Evolutionary conservation across 2,113 vertebrate species (phyloP).

Genomic region (Pontoporia blainvillei): DNA sequence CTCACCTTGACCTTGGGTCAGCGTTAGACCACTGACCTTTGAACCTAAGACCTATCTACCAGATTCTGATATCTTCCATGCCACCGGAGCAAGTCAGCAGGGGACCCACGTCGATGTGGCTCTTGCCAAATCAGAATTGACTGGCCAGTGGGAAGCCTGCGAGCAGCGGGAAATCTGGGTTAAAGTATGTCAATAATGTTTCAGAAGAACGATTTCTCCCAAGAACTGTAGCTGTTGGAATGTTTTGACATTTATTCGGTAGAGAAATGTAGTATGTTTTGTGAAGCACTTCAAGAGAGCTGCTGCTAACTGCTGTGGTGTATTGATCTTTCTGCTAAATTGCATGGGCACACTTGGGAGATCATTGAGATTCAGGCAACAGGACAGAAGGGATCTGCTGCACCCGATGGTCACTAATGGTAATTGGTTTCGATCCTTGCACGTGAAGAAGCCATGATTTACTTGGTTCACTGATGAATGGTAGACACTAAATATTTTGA

Average conservation of each 20-base stretch:
- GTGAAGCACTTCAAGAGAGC: constrained; percentile 89
- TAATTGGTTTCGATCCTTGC: constrained; percentile 98
- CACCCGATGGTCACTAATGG: constrained; percentile 91
- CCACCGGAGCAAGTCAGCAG: constrained; percentile 79
- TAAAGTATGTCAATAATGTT: constrained; percentile 98
- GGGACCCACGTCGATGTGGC: constrained; percentile 79
- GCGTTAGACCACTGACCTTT: constrained; percentile 84
- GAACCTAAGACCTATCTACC: constrained; percentile 76
- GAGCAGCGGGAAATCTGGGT: constrained; percentile 88
- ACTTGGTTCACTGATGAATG: constrained; percentile 87
- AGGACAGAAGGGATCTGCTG: constrained; percentile 87
- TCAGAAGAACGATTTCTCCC: constrained; percentile 95
- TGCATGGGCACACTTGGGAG: constrained; percentile 91
- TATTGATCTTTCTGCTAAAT: constrained; percentile 98
- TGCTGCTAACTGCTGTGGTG: constrained; percentile 89
- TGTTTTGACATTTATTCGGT: constrained; percentile 94
- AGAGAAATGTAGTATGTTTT: constrained; percentile 88
- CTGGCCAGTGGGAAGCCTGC: constrained; percentile 84
- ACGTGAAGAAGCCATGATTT: constrained; percentile 88
- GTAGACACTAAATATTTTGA: constrained; percentile 94
- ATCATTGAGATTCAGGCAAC: constrained; percentile 90
- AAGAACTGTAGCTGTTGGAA: constrained; percentile 86
- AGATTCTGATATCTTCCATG: constrained; percentile 77
- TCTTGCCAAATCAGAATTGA: constrained; percentile 92
- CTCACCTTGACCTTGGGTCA: constrained; percentile 95